Percentiles rank a stretch among this genome's conserved stretches.
Conservation (phyloP, 1,140 invertebrate genomes). For the Conopomorpha cramerella region DNA sequence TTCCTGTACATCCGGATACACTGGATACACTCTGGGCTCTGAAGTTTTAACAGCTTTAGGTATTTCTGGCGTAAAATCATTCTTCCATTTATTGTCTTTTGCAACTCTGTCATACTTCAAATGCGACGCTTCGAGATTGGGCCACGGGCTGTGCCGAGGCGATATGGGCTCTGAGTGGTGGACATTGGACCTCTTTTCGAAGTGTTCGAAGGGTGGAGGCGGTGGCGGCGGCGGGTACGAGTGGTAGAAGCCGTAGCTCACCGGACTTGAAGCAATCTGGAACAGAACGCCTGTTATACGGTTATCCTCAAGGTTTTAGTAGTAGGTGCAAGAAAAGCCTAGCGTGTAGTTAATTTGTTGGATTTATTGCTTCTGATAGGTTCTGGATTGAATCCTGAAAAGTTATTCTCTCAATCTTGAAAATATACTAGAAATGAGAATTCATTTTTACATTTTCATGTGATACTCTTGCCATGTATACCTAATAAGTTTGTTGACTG, state of each 20-base stretch:
- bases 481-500: conserved; percentile 8
- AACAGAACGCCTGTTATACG: conserved; percentile 57
- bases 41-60: conserved; percentile 11
- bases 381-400: no score
- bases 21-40: conserved; percentile 20
- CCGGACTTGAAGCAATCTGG: conserved; percentile 58
- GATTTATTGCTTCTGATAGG: no score
- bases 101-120: conserved; percentile 16
- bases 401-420: no score
- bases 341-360: no score
- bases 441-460: no score
- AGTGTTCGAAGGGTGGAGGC: conserved; percentile 39
- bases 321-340: conserved; percentile 24
- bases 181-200: conserved; percentile 40
- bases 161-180: conserved; percentile 8
- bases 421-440: no score
- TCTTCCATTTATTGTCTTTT: conserved; percentile 7
- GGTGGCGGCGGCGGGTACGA: no score
- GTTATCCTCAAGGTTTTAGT: conserved; percentile 28
- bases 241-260: conserved; percentile 54
- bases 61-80: conserved; percentile 10
- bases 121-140: conserved; percentile 6
- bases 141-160: conserved; percentile 13
- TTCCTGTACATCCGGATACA: conserved; percentile 14
- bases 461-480: no score